phyloP scores from a whole-genome alignment of 2,797 vertebrate species.

The Aselliscus stoliczkanus region DNA sequence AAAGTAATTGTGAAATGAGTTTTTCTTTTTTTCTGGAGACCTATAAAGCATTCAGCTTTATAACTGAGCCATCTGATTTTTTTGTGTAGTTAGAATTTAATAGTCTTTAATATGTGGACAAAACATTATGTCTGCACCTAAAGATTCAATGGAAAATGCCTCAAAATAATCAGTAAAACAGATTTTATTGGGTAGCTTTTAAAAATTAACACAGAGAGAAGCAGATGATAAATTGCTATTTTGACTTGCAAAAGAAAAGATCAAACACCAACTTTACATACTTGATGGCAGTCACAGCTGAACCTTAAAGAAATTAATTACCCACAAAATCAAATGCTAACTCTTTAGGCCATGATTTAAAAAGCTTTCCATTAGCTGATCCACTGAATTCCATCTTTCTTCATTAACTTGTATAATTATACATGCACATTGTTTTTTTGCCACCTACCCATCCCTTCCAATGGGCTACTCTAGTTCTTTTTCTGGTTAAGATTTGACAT shows the following conservation, averaged over 20 bases:
- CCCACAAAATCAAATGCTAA: not conserved
- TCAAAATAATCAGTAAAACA: not conserved
- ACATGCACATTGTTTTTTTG: not conserved
- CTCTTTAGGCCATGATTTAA: not conserved
- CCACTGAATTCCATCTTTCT: not conserved
- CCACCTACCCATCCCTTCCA: not conserved
- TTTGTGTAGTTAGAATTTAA: not conserved
- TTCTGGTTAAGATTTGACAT: not conserved
- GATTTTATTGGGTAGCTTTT: not conserved
- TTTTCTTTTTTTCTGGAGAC: not conserved
- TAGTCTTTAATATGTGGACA: not conserved
- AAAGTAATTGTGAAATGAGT: not conserved
- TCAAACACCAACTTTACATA: not conserved
- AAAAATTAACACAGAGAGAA: not conserved
- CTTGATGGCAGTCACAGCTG: not conserved
- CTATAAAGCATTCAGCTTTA: not conserved
- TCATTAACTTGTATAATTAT: not conserved
- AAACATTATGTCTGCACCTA: not conserved
- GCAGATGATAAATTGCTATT: not conserved
- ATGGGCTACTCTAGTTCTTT: not conserved
- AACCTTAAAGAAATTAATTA: not conserved
- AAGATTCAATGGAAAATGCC: not conserved
- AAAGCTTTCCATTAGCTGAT: not conserved
- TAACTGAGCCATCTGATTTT: not conserved
- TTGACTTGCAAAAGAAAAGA: slow-evolving; percentile 8